phyloP scores from a whole-genome alignment of 1,140 invertebrate species.

The Frieseomelitta varia region DNA sequence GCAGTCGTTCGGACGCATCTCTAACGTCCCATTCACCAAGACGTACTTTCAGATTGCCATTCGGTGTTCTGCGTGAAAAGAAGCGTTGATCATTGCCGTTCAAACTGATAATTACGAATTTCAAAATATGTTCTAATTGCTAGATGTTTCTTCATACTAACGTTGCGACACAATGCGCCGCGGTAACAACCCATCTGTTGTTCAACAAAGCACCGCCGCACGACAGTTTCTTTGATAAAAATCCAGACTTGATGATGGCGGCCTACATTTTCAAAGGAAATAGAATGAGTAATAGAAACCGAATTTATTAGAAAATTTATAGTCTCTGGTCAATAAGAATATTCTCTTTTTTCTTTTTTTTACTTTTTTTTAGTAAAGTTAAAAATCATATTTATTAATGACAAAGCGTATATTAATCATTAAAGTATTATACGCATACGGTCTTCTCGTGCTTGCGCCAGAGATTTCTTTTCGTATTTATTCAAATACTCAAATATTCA shows the following conservation, averaged over 20 bases:
- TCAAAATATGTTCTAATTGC: not conserved
- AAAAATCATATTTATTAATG: not conserved
- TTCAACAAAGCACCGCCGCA: slow-evolving; percentile 95
- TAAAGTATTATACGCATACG: not conserved
- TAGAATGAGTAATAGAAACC: no score
- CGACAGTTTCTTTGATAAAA: slow-evolving; percentile 93
- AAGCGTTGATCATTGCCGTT: slow-evolving; percentile 47
- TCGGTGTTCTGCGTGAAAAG: slow-evolving; percentile 85
- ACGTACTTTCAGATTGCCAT: slow-evolving; percentile 92
- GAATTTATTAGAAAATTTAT: no score
- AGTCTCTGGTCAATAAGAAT: no score
- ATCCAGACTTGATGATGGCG: slow-evolving; percentile 95
- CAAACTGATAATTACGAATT: slow-evolving; percentile 27
- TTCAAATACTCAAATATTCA: no score
- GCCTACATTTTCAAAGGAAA: slow-evolving; percentile 82
- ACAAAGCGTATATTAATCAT: no score
- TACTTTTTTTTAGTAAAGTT: no score
- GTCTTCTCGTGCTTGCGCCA: no score
- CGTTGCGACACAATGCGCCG: slow-evolving; percentile 94
- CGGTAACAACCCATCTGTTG: slow-evolving; percentile 94
- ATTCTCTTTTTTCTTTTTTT: no score
- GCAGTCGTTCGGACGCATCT: slow-evolving; percentile 89
- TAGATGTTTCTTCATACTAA: slow-evolving; percentile 82
- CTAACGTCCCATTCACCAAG: slow-evolving; percentile 96
- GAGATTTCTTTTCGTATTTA: no score